A percentile compares a stretch with the other conserved stretches of the same genome.
phyloP scores from a whole-genome alignment of 2,888 invertebrate genomes.

The Artemia sinica region DNA sequence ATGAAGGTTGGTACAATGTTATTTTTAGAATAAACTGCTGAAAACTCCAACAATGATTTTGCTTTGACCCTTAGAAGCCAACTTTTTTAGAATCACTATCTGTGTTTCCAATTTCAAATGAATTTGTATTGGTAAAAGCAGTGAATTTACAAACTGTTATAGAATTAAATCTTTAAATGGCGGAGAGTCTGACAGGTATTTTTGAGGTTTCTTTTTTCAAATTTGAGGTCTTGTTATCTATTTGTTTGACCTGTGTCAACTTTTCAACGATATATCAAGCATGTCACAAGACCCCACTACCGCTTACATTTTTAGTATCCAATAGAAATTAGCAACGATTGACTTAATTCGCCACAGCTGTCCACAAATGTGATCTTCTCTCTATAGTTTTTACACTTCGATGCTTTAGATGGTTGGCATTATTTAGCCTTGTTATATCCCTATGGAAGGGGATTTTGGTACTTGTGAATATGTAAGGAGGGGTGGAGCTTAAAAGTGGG shows the following conservation, averaged over 20 bases:
- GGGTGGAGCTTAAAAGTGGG: slow-evolving; percentile 10
- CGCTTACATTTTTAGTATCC: slow-evolving; percentile 10
- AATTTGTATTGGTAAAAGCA: too few relatives aligned
- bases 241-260: slow-evolving; percentile 7
- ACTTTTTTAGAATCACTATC: too few relatives aligned
- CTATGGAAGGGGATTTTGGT: not conserved
- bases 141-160: too few relatives aligned
- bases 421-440: not conserved
- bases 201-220: too few relatives aligned
- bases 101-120: too few relatives aligned
- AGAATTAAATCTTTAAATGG: too few relatives aligned
- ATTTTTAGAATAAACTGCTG: too few relatives aligned
- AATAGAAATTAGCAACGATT: slow-evolving; percentile 13
- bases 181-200: too few relatives aligned
- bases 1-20: too few relatives aligned
- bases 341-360: slow-evolving; percentile 15
- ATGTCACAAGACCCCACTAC: not conserved
- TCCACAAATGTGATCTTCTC: slow-evolving; percentile 1
- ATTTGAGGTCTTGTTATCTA: too few relatives aligned
- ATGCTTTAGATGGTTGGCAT: not conserved
- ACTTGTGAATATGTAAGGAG: not conserved
- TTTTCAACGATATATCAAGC: slow-evolving; percentile 1
- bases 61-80: too few relatives aligned
- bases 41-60: too few relatives aligned
- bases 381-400: slow-evolving; percentile 9